Percentiles rank a stretch among this genome's conserved stretches.
Conservation (phyloP, 2,113 vertebrate genomes). For the Gymnobelideus leadbeateri region DNA sequence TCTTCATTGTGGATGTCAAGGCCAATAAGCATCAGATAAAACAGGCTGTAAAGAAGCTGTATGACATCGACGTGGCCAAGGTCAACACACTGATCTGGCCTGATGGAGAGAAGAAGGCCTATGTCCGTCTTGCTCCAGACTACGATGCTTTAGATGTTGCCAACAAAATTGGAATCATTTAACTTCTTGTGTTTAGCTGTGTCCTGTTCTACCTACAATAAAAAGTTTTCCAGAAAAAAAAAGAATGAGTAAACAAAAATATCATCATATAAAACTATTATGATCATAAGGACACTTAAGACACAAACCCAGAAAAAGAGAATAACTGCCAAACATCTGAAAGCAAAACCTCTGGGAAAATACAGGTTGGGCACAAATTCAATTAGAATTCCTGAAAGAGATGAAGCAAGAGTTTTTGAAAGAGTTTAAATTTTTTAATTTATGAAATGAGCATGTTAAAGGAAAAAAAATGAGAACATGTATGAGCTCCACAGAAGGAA, state of each 20-base stretch:
- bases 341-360: neutral
- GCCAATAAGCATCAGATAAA: too few species aligned
- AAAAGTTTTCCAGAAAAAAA: too few species aligned
- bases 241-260: neutral
- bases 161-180: too few species aligned
- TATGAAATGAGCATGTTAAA: neutral
- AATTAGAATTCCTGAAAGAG: neutral
- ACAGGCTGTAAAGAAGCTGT: too few species aligned
- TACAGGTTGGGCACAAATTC: neutral
- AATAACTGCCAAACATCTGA: neutral
- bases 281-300: neutral
- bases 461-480: neutral
- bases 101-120: too few species aligned
- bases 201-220: too few species aligned
- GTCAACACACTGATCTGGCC: too few species aligned
- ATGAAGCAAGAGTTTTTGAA: neutral
- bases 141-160: too few species aligned
- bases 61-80: too few species aligned
- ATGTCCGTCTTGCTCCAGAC: too few species aligned
- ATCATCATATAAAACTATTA: neutral
- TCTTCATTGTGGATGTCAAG: too few species aligned
- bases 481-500: neutral
- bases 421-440: neutral
- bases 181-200: too few species aligned
- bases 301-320: neutral